Base-by-base conservation (phyloP, 2,113 vertebrate genomes). In the Bostrychus sinensis region DNA sequence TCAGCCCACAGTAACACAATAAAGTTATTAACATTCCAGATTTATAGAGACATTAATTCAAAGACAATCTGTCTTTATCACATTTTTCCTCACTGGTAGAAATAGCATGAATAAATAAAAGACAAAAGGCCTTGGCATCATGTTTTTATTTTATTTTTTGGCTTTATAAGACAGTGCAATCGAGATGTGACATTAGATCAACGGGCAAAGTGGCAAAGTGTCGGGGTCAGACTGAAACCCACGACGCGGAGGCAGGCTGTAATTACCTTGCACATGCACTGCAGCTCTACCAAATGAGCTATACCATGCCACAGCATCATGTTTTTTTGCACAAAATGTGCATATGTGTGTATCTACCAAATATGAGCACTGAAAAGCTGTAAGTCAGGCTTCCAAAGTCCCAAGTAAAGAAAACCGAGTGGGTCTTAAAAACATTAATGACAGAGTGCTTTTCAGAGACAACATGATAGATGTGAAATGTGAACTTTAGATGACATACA, bases 1-100 rank as follows among this genome's bases (percentile, higher is more conserved):
- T 91, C 85, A 86, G 85, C 77, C 81, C 85, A 80, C 84, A 37
- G 82, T 86, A 89, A 91, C 89, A 84, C 84, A 91, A 90, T 91
- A 90, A 91, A 90, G 87, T 90, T 90, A 91, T 92, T 92, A 91
- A 91, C 87, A 90, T 91, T 90, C 89, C 86, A 84, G 80, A 89
- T 91, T 89, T 84, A 89, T 86, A 72, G 72, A 84, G 69, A 69
- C 84, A 82, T 83, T 88, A 89, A 88, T 83, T 70, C 62, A 46
- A 77, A 76, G 75, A 64, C 45, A 62, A 86, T 86, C 66, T 64
- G 75, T 84, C 87, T 85, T 83, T 75, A 74, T 89, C 77, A 72
- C 68, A 59, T 77, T 75, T 82, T 75, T 78, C 62, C 81, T 75
- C 36, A 25, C 41, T 51, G 58, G 66, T 82, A 62, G 75, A 85